Evolutionary conservation across 2,888 invertebrate genomes (phyloP), one percentile per base, ranked within the genome.

Genomic region (Drosophila anomalata): DNA sequence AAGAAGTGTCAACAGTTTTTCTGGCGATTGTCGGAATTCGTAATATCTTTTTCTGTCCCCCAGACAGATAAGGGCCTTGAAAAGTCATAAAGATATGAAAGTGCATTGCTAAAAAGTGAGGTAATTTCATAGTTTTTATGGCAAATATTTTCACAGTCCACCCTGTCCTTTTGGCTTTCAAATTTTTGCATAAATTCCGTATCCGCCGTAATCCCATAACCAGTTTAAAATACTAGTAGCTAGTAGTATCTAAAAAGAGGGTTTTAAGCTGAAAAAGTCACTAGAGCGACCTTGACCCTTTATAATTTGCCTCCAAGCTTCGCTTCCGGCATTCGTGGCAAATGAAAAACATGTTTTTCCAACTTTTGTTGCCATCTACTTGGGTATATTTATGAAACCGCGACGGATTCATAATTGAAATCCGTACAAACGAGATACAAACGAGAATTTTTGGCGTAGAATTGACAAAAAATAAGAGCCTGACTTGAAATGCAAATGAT

Each of bases 401-500:
- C 62, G 31, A 53, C 63, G 47, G 63, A 63, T 41, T 65, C 65
- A 54, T 65, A 65, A 65, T 62, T 65, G 39, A 53, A 65, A 65
- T 62, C 63, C 63, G 36, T 62, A 47, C 52, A 62, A 51, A 63
- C 53, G 20, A 65, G 65, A n/a, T 47, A 63, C 62, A 63, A 62
- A n/a, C 52, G 14, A 39, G 14, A 31, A 24, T 20, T 31, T 11
- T 31, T 11, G 29, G 29, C 48, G 14, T n/a, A 29, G 31, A 14
- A 48, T 17, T 17, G 3, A 22, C 22, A 22, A 22, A 22, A 22
- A 22, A 22, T 3, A 29, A 14, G 36, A 46, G 24, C 20, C 8
- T 20, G 51, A 47, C 68, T 69, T 47, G 44, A 70, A 60, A 70
- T 70, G 61, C 62, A 70, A 70, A 70, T 56, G 55, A 70, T 70